Evolutionary conservation across 1,140 invertebrate species (phyloP).

Genomic region (Macrobrachium nipponense): DNA sequence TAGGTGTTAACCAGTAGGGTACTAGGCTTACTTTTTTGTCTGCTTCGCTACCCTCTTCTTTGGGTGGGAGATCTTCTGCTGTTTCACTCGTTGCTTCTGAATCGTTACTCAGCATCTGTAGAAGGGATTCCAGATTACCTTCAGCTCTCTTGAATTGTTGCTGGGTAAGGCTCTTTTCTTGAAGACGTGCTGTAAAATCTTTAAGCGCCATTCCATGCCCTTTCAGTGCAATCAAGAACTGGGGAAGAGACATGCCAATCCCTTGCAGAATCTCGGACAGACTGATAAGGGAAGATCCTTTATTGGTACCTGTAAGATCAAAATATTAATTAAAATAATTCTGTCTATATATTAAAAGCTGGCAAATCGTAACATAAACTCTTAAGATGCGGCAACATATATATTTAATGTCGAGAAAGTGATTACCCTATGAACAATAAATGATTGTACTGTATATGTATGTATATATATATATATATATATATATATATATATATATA

Average conservation of each 20-base stretch:
- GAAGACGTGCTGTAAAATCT: conserved; percentile 47
- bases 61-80: not conserved
- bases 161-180: conserved; percentile 49
- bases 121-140: conserved; percentile 35
- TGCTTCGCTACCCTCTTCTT: not conserved
- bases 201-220: conserved; percentile 55
- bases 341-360: not conserved
- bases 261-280: conserved; percentile 61
- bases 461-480: too few relatives aligned
- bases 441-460: too few relatives aligned
- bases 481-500: too few relatives aligned
- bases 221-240: conserved; percentile 57
- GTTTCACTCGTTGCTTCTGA: not conserved
- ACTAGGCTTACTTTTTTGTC: not conserved
- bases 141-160: conserved; percentile 43
- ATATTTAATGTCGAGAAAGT: too few relatives aligned
- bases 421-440: too few relatives aligned
- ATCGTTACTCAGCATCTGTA: conserved; percentile 30
- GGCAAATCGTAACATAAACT: not conserved
- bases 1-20: conserved; percentile 35
- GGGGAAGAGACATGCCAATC: conserved; percentile 49
- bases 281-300: conserved; percentile 28
- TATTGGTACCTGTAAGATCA: not conserved
- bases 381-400: not conserved
- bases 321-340: not conserved